Percentiles rank a stretch among this genome's conserved stretches.
Evolutionary conservation across 2,888 invertebrate species (phyloP).

Genomic region (Habroteleia sp.): DNA sequence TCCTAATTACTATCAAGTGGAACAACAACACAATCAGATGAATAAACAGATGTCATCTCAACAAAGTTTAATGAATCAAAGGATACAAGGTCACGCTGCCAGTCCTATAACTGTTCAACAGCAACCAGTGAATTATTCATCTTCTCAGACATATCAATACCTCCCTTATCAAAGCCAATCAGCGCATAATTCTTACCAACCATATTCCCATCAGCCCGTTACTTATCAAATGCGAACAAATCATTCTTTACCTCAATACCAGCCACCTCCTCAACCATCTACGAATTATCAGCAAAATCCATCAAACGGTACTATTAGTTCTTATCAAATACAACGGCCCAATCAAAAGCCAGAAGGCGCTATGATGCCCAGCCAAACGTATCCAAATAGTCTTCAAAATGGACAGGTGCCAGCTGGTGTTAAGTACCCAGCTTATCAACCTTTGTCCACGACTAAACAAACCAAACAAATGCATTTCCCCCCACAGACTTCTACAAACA

Average conservation of each 20-base stretch:
- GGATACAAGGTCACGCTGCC: constrained; percentile 73
- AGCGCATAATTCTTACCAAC: constrained; percentile 69
- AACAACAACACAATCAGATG: constrained; percentile 79
- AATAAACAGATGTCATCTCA: constrained; percentile 77
- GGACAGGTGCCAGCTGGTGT: constrained; percentile 76
- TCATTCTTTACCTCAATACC: constrained; percentile 79
- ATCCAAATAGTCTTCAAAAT: constrained; percentile 75
- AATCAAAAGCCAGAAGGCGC: constrained; percentile 80
- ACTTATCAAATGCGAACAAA: constrained; percentile 71
- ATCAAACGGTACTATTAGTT: constrained; percentile 39
- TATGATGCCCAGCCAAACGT: constrained; percentile 75
- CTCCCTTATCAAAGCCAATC: constrained; percentile 68
- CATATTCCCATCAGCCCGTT: constrained; percentile 73
- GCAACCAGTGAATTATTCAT: constrained; percentile 68
- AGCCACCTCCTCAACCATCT: constrained; percentile 79
- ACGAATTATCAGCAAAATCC: constrained; percentile 71
- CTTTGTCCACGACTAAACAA: constrained; percentile 84
- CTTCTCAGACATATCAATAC: constrained; percentile 75
- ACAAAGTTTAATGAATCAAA: constrained; percentile 71
- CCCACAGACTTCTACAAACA: constrained; percentile 88
- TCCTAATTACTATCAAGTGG: constrained; percentile 75
- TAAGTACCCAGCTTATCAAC: constrained; percentile 85
- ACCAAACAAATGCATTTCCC: constrained; percentile 86
- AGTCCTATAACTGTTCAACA: constrained; percentile 79
- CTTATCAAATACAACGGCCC: constrained; percentile 73